Percentiles rank a stretch among this genome's conserved stretches.
phyloP scores from a whole-genome alignment of 2,797 vertebrate species.

The Aplochiton taeniatus region DNA sequence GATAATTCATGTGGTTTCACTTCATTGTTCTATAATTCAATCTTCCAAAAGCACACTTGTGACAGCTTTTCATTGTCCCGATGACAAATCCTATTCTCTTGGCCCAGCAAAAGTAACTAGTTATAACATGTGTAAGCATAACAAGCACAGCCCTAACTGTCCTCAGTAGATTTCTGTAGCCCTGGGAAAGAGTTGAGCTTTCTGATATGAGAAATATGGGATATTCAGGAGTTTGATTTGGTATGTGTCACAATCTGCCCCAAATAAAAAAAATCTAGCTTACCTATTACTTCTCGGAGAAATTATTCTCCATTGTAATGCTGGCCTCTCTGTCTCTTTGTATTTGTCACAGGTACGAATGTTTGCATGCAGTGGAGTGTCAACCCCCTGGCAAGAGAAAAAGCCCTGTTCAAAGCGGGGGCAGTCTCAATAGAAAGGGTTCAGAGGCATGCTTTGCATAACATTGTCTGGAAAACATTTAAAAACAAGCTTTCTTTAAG shows the following conservation, averaged over 20 bases:
- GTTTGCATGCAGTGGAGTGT: constrained; percentile 47
- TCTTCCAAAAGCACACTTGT: constrained; percentile 14
- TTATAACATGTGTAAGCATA: constrained; percentile 60
- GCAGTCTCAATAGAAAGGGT: constrained; percentile 54
- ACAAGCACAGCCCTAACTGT: constrained; percentile 45
- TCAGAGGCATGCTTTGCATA: constrained; percentile 69
- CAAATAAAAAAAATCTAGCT: constrained; percentile 1
- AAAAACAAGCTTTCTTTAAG: constrained; percentile 55
- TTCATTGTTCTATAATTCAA: constrained; percentile 47
- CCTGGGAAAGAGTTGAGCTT: constrained; percentile 31
- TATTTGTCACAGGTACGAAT: constrained; percentile 54
- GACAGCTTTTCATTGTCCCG: constrained; percentile 24
- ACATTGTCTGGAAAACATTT: constrained; percentile 56
- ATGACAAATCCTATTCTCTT: constrained; percentile 36
- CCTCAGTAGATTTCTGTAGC: constrained; percentile 54
- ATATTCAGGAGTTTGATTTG: constrained; percentile 42
- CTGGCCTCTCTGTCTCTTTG: constrained; percentile 58
- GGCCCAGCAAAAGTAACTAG: constrained; percentile 30
- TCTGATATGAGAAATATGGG: constrained; percentile 57
- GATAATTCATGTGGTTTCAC: constrained; percentile 66
- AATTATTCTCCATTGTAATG: constrained; percentile 51
- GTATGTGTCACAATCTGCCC: neutral
- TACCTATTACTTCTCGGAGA: constrained; percentile 38
- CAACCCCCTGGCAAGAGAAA: constrained; percentile 46
- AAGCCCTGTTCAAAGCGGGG: constrained; percentile 54